These are phyloP conservation scores for Theretra japonica DNA, from an alignment of 2,888 invertebrate species.

Conservation along the genomic window DNA sequence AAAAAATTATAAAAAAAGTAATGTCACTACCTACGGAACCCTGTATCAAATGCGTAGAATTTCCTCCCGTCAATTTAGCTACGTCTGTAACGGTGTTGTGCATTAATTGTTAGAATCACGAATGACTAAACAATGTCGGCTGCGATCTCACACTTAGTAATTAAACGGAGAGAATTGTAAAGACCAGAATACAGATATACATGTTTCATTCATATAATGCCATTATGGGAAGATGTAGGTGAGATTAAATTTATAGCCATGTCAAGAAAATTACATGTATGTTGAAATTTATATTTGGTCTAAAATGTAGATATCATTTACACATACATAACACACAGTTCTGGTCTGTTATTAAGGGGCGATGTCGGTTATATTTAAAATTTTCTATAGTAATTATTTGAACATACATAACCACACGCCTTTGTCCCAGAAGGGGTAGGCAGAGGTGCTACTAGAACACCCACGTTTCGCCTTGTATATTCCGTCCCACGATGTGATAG, in stretches of 20 bases:
- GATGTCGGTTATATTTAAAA: too few species aligned
- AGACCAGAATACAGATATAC: not conserved
- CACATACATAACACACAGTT: too few species aligned
- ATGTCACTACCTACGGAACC: not conserved
- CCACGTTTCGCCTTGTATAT: too few species aligned
- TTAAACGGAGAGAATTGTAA: slow-evolving; percentile 34
- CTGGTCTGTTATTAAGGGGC: too few species aligned
- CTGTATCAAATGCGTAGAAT: slow-evolving; percentile 31
- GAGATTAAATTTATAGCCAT: not conserved
- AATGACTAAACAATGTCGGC: slow-evolving; percentile 56
- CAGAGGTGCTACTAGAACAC: too few species aligned
- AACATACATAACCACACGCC: too few species aligned
- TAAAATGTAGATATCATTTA: too few species aligned
- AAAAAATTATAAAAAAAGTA: too few species aligned
- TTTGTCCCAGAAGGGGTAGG: too few species aligned
- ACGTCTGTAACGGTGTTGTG: slow-evolving; percentile 50
- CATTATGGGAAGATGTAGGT: slow-evolving; percentile 1
- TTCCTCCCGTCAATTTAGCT: slow-evolving; percentile 42
- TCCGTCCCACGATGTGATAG: too few species aligned
- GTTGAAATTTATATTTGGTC: too few species aligned
- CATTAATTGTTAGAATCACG: slow-evolving; percentile 54
- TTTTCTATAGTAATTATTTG: too few species aligned
- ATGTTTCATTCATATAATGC: not conserved
- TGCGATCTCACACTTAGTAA: slow-evolving; percentile 54
- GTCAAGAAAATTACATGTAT: not conserved